phyloP scores from a whole-genome alignment of 2,797 vertebrate genomes.

The Anomalospiza imberbis region DNA sequence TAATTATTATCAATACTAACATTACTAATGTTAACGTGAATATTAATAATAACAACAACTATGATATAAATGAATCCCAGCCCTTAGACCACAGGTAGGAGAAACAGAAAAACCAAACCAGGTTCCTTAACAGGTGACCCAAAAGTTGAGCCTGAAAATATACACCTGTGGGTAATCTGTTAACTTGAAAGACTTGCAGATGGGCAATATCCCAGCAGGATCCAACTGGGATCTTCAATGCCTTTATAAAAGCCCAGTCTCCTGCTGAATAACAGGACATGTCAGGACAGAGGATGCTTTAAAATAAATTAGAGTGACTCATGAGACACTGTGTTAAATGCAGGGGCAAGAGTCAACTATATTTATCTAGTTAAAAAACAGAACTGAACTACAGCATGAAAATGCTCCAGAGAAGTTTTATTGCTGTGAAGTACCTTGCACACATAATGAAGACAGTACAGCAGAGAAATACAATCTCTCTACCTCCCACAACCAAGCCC shows the following conservation, averaged over 20 bases:
- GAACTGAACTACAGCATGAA: not conserved
- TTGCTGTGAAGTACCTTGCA: not conserved
- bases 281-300: slow-evolving; percentile 4
- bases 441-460: not conserved
- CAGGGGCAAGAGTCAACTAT: not conserved
- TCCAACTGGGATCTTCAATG: not conserved
- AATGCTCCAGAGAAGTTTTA: not conserved
- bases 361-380: not conserved
- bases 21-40: not conserved
- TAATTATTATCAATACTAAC: not conserved
- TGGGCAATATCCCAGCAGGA: not conserved
- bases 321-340: not conserved
- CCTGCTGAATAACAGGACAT: not conserved
- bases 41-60: not conserved
- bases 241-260: not conserved
- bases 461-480: not conserved
- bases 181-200: not conserved
- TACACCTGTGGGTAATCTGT: not conserved
- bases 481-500: not conserved
- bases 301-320: slow-evolving; percentile 17
- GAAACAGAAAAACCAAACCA: not conserved
- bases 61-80: not conserved
- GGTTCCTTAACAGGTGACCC: not conserved
- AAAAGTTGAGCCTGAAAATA: not conserved
- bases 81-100: not conserved